Base-by-base conservation (phyloP, 2,113 vertebrate species). In the Octodon degus region DNA sequence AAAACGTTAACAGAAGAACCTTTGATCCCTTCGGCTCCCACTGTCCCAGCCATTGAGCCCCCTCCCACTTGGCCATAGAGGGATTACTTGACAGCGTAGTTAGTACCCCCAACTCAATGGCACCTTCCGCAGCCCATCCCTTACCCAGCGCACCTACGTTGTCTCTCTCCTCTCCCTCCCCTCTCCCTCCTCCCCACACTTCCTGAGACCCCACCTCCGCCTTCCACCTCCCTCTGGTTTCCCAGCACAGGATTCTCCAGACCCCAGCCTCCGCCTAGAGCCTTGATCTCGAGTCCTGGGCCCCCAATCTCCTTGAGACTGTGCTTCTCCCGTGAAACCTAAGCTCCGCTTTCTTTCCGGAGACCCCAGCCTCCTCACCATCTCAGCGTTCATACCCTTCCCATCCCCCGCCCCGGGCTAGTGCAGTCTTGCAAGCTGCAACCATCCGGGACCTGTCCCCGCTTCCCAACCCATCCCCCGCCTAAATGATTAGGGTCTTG, bases 381-480 rank as follows among this genome's bases (percentile, higher is more conserved):
- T 81, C 40, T 85, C 68, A 25, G 74, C 81, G 30, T 92, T 89
- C 63, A 20, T 83, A 96, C 80, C 55, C 37, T 74, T 8, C 74
- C 24, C 40, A 16, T n/a, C 43, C 76, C 24, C 5, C 16, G 2
- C 84, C 55, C 65, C 12, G 58, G 58, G 83, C 74, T 91, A 96
- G 94, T 74, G 94, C 82, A 17, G 94, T 96, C 93, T 30, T 50
- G 86, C 91, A 72, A 77, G 86, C 89, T 94, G 96, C 96, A 90
- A 17, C 86, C 96, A 81, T 84, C 84, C 79, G 50, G 96, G 87
- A 97, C 85, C 70, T 96, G 63, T 87, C 88, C 86, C 82, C 7
- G 77, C 72, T 95, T 90, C 72, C 74, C 62, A 67, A n/a, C 70
- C 92, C 89, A 37, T 22, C 84, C 94, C 81, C 76, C n/a, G 11